Base-by-base conservation (phyloP, 2,888 invertebrate species). In the Dione juno region DNA sequence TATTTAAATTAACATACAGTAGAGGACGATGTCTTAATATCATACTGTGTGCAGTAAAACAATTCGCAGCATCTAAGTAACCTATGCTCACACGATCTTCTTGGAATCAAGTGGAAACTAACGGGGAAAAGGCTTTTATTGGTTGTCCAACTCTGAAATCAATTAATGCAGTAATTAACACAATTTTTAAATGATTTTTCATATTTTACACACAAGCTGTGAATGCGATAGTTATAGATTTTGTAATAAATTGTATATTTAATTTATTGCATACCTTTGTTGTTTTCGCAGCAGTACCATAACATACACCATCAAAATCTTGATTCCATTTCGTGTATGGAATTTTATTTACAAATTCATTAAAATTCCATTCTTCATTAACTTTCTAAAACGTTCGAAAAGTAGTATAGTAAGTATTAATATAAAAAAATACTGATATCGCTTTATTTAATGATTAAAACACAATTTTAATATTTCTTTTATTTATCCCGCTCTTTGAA, bases 261-360 rank as follows among this genome's bases (percentile, higher is more conserved):
- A n/a, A n/a, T n/a, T n/a, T n/a, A n/a, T 19, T 50, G 16, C 10
- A 8, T 61, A 88, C 89, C 79, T 75, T 80, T 0, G 80, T 80
- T 9, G 84, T 71, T 74, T 79, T 83, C 1, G 86, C 78, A 7
- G 80, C 77, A 19, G 82, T 79, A 3, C 80, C 80, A 3, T 70
- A 70, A 70, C 89, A 89, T 16, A 86, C 77, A 5, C 89, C 89
- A 75, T 89, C 83, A 67, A 82, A 89, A 52, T 89, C 82, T 14
- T 80, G 78, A 65, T 84, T 70, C 14, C 40, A 52, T 3, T 78
- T 72, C 0, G 87, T 83, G 57, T 79, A 86, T 8, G 88, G 86
- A 77, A 89, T 87, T 76, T 80, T 82, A 66, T 84, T 81, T 0
- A 89, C 83, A 67, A 72, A 80, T 0, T 69, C n/a, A 71, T 86